A percentile compares a stretch with the other conserved stretches of the same genome.
These are phyloP conservation scores for Drosophila dives DNA, from an alignment of 2,888 invertebrate species.

Conservation along the genomic window DNA sequence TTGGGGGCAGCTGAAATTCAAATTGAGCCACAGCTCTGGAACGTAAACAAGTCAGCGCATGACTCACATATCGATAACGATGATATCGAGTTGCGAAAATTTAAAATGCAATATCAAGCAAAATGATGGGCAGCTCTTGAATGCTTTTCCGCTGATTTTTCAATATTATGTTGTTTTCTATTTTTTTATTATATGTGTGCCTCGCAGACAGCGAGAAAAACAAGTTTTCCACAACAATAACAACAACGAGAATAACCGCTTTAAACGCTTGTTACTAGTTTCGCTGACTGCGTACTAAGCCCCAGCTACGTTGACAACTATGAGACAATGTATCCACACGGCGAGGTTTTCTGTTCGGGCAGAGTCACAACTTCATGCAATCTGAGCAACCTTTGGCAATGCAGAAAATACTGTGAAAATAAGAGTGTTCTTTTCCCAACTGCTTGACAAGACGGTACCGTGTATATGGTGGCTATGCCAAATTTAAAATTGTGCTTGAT, in stretches of 20 bases:
- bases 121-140: conserved; percentile 6
- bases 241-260: conserved; percentile 73
- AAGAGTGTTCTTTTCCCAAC: background rate
- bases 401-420: conserved; percentile 10
- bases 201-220: conserved; percentile 68
- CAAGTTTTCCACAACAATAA: conserved; percentile 62
- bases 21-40: conserved; percentile 29
- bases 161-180: conserved; percentile 14
- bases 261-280: conserved; percentile 44
- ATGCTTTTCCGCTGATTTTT: conserved; percentile 47
- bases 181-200: conserved; percentile 54
- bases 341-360: conserved; percentile 28
- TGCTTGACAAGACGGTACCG: background rate
- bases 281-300: conserved; percentile 38
- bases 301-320: conserved; percentile 47
- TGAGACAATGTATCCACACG: conserved; percentile 24
- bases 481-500: background rate
- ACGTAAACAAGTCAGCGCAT: conserved; percentile 46
- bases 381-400: conserved; percentile 42
- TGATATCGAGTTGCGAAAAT: conserved; percentile 25
- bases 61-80: conserved; percentile 48
- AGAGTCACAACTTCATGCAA: conserved; percentile 31
- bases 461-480: background rate
- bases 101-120: conserved; percentile 31
- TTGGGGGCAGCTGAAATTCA: conserved; percentile 20